A percentile compares a stretch with the other conserved stretches of the same genome.
Evolutionary conservation across 2,888 invertebrate species (phyloP).

Genomic region (Caenorhabditis angaria): DNA sequence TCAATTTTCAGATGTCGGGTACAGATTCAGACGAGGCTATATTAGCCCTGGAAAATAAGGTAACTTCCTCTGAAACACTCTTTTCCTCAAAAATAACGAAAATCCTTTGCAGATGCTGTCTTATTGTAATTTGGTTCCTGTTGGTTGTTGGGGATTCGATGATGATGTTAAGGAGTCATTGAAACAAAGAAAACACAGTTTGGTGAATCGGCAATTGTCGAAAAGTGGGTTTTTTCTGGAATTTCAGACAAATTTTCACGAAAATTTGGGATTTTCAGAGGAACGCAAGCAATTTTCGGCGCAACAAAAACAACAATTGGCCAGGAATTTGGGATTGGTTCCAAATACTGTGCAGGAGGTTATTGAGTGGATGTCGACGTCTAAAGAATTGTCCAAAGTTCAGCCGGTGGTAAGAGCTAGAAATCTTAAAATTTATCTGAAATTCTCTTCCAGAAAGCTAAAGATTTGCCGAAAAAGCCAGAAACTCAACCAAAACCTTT

Average conservation of each 20-base stretch:
- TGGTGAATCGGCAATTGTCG: slow-evolving; percentile 55
- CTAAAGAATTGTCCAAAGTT: slow-evolving; percentile 31
- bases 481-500: slow-evolving; percentile 5
- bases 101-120: slow-evolving; percentile 30
- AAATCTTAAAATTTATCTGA: not conserved
- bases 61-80: slow-evolving; percentile 9
- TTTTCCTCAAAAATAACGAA: not conserved
- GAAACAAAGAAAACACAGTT: slow-evolving; percentile 53
- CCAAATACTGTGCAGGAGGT: slow-evolving; percentile 53
- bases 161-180: slow-evolving; percentile 53
- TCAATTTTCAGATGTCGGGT: slow-evolving; percentile 27
- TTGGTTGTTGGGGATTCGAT: slow-evolving; percentile 60
- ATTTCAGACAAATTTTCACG: slow-evolving; percentile 2
- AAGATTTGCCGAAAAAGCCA: slow-evolving; percentile 4
- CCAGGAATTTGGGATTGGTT: slow-evolving; percentile 51
- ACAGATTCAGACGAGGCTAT: slow-evolving; percentile 20
- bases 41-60: slow-evolving; percentile 27
- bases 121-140: slow-evolving; percentile 54
- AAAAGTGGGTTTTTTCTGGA: slow-evolving; percentile 39
- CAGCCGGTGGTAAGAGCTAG: slow-evolving; percentile 20
- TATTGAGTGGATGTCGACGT: slow-evolving; percentile 41
- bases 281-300: slow-evolving; percentile 45
- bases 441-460: slow-evolving; percentile 6
- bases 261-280: slow-evolving; percentile 31
- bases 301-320: slow-evolving; percentile 49